Percentiles rank a stretch among this genome's conserved stretches.
These are phyloP conservation scores for Hemiprocne comata DNA, from an alignment of 2,113 vertebrate genomes.

Conservation along the genomic window DNA sequence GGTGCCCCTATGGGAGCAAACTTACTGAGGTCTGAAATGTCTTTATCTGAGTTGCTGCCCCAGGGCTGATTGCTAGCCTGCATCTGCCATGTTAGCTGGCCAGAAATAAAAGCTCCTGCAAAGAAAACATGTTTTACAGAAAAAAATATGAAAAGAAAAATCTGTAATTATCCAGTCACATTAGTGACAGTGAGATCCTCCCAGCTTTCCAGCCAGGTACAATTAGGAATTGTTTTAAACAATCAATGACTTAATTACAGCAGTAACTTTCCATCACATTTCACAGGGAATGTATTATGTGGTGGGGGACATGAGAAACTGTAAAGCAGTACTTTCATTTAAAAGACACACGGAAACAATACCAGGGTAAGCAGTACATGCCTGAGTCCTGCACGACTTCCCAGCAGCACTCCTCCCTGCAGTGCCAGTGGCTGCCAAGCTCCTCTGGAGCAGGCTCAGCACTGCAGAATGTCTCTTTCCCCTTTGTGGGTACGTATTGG, in stretches of 20 bases:
- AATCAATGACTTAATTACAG: slow-evolving; percentile 33
- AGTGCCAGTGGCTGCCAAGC: neutral
- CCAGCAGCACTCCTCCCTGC: neutral
- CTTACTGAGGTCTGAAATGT: slow-evolving; percentile 30
- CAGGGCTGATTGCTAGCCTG: slow-evolving; percentile 6
- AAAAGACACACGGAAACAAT: neutral
- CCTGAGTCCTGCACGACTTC: rapidly evolving
- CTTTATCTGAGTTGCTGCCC: neutral
- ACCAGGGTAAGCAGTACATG: neutral
- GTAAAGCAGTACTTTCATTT: neutral
- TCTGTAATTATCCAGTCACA: slow-evolving; percentile 19
- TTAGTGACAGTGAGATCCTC: slow-evolving; percentile 24
- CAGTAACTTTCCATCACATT: slow-evolving; percentile 4
- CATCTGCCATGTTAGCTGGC: slow-evolving; percentile 2
- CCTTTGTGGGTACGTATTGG: neutral
- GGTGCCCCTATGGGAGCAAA: slow-evolving; percentile 6
- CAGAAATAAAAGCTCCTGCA: slow-evolving; percentile 48
- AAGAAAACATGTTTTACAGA: slow-evolving; percentile 2
- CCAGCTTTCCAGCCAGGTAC: slow-evolving; percentile 23
- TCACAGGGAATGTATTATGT: neutral
- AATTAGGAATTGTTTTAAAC: slow-evolving; percentile 52
- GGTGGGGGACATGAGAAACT: neutral
- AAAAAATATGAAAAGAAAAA: neutral
- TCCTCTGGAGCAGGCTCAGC: neutral
- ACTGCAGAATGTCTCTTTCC: neutral